phyloP scores from a whole-genome alignment of 2,797 vertebrate species.

The Semaprochilodus insignis region DNA sequence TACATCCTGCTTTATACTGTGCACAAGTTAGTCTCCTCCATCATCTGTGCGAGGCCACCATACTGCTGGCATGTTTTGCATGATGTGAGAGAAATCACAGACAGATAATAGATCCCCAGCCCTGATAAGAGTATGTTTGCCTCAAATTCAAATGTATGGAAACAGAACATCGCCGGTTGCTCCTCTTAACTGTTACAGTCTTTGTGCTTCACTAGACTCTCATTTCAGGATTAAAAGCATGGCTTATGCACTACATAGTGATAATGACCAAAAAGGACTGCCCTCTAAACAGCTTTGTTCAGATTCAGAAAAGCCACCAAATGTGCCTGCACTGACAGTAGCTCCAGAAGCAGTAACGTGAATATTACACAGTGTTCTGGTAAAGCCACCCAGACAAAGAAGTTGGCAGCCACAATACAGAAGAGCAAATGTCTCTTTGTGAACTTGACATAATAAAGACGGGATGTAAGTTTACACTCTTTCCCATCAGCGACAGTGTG shows the following conservation, averaged over 20 bases:
- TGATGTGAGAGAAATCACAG: constrained; percentile 64
- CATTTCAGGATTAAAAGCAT: constrained; percentile 48
- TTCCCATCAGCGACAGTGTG: background rate
- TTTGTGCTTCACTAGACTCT: constrained; percentile 27
- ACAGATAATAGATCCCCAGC: constrained; percentile 44
- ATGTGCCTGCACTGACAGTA: background rate
- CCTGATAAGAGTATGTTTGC: constrained; percentile 71
- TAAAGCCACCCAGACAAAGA: background rate
- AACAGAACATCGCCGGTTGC: constrained; percentile 19
- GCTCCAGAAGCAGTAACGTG: background rate
- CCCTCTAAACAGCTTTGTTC: background rate
- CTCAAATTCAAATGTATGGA: constrained; percentile 74
- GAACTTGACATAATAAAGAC: constrained; percentile 12
- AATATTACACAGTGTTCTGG: constrained; percentile 12
- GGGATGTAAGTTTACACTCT: background rate
- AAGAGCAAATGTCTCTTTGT: background rate
- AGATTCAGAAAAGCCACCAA: constrained; percentile 6
- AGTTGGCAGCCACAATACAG: background rate
- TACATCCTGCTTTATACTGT: background rate
- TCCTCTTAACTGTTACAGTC: constrained; percentile 31
- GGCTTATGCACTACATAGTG: constrained; percentile 18
- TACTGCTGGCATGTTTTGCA: constrained; percentile 72
- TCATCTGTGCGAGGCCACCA: constrained; percentile 15
- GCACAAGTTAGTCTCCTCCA: background rate
- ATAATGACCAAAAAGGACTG: background rate